Conservation (phyloP, 2,113 vertebrate species). For the Hoplias malabaricus region DNA sequence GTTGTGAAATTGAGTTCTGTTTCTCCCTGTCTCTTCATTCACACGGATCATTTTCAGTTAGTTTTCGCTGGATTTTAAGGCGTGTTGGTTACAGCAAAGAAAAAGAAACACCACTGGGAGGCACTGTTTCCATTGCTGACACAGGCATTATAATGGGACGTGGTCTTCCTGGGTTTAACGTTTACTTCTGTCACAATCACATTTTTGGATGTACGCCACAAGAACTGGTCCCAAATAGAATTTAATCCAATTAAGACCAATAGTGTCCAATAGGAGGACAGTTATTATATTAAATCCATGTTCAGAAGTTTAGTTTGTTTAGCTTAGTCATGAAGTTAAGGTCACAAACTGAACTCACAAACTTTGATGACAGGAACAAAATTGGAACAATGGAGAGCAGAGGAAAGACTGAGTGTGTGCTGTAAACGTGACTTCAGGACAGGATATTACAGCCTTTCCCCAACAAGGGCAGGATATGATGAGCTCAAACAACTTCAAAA, state of each 20-base stretch:
- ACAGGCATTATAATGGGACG: not conserved
- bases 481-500: not conserved
- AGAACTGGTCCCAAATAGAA: not conserved
- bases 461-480: conserved; percentile 15
- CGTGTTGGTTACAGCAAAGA: not conserved
- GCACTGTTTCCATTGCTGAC: not conserved
- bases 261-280: not conserved
- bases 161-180: not conserved
- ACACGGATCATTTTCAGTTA: too few species aligned
- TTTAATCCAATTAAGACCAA: not conserved
- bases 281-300: not conserved
- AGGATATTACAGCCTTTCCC: conserved; percentile 31
- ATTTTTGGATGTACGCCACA: not conserved
- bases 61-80: not conserved
- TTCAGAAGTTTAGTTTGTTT: not conserved
- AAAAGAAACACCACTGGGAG: conserved; percentile 20
- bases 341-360: not conserved
- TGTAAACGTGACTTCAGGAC: conserved; percentile 4
- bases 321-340: conserved; percentile 9
- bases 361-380: not conserved
- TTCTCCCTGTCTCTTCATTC: not conserved
- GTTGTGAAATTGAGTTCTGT: not conserved
- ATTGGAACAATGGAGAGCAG: not conserved
- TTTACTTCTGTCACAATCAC: not conserved
- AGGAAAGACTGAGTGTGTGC: not conserved